These are phyloP conservation scores for Diadophis punctatus DNA, from an alignment of 2,113 vertebrate species.

Conservation along the genomic window DNA sequence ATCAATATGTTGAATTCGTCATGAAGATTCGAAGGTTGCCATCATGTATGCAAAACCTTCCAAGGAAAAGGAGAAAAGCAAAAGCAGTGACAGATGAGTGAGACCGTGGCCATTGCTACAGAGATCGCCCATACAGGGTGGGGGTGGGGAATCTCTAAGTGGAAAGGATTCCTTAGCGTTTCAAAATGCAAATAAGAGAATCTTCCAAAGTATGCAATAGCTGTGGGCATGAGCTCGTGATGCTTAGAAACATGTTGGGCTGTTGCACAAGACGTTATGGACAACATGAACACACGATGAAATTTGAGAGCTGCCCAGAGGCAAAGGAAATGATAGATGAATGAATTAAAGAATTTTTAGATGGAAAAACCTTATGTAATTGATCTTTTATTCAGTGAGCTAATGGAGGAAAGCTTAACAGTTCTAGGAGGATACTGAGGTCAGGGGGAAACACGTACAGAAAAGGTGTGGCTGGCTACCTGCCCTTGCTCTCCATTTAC, in stretches of 20 bases:
- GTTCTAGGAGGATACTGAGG: neutral
- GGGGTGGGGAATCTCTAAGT: neutral
- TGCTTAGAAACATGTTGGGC: neutral
- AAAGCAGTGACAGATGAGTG: neutral
- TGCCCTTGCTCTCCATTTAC: neutral
- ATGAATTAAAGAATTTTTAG: neutral
- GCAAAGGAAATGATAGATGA: neutral
- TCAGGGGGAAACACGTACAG: neutral
- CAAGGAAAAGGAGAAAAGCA: neutral
- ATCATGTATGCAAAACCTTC: neutral
- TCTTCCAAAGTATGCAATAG: neutral
- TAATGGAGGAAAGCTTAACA: neutral
- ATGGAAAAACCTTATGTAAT: neutral
- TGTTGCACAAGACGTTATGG: conserved; percentile 3
- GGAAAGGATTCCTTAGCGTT: neutral
- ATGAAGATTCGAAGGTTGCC: neutral
- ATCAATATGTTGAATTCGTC: neutral
- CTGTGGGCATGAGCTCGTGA: neutral
- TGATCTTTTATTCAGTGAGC: neutral
- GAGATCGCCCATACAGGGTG: neutral
- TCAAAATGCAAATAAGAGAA: neutral
- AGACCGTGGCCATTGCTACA: neutral
- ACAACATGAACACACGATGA: neutral
- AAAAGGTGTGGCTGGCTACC: neutral
- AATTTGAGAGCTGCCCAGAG: neutral